Evolutionary conservation across 1,140 invertebrate species (phyloP).

Genomic region (Oryctes rhinoceros): DNA sequence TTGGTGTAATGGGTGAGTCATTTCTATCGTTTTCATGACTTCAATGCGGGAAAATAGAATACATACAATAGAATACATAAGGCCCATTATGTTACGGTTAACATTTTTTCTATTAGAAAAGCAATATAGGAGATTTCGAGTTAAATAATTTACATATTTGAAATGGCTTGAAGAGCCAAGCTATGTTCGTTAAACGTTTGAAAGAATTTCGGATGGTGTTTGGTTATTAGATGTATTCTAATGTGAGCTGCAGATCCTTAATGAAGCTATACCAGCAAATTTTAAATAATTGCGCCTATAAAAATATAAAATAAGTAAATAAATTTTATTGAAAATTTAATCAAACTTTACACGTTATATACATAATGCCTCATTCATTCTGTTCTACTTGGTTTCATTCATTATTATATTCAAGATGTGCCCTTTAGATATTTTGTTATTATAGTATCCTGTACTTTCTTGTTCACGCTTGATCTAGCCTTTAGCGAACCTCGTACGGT

Average conservation of each 20-base stretch:
- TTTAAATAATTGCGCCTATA: too few species aligned
- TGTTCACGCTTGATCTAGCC: not conserved
- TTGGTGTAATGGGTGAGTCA: conserved; percentile 74
- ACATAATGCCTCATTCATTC: not conserved
- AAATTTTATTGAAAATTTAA: not conserved
- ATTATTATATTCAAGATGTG: not conserved
- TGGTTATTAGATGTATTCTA: too few species aligned
- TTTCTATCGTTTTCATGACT: conserved; percentile 20
- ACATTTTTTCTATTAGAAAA: not conserved
- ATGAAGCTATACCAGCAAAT: too few species aligned
- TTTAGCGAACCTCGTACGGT: not conserved
- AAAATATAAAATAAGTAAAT: too few species aligned
- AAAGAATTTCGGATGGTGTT: too few species aligned
- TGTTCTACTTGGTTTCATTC: not conserved
- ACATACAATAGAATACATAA: not conserved
- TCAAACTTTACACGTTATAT: not conserved
- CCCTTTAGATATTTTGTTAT: not conserved
- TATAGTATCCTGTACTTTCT: not conserved
- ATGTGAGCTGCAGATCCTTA: too few species aligned
- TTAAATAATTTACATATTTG: not conserved
- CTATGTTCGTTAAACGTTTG: too few species aligned
- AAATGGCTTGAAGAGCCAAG: too few species aligned
- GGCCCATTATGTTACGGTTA: not conserved
- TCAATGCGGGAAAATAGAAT: not conserved
- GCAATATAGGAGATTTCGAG: not conserved